Percentiles rank a stretch among this genome's conserved stretches.
These are phyloP conservation scores for Empidonax traillii DNA, from an alignment of 2,113 vertebrate species.

Conservation along the genomic window DNA sequence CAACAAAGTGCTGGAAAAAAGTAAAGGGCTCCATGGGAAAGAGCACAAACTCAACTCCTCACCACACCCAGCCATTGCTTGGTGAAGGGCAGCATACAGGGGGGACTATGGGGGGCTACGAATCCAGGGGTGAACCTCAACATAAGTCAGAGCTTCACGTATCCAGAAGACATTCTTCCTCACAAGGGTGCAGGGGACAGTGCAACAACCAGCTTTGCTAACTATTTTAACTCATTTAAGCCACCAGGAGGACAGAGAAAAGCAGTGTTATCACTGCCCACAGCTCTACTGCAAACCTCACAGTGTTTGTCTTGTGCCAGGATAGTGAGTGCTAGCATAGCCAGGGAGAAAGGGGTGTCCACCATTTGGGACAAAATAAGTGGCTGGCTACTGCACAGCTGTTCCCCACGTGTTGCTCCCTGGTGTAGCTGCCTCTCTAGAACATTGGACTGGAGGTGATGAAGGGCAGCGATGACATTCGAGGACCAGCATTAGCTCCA, in stretches of 20 bases:
- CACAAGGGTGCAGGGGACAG: neutral
- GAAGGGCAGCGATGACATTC: neutral
- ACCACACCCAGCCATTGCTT: neutral
- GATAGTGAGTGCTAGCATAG: accelerated
- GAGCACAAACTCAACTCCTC: neutral
- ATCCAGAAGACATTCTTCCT: neutral
- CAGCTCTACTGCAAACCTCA: neutral
- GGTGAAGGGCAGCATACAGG: neutral
- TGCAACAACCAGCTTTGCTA: neutral
- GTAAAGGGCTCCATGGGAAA: neutral
- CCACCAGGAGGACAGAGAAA: neutral
- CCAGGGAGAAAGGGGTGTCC: neutral
- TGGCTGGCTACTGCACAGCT: neutral
- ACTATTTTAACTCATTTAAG: neutral
- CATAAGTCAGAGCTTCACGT: neutral
- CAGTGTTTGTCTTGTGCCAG: neutral
- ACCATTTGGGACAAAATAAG: neutral
- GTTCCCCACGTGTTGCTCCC: neutral
- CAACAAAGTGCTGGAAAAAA: neutral
- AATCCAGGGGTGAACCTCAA: neutral
- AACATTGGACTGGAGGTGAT: neutral
- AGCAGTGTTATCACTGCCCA: neutral
- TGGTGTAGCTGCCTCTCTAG: neutral
- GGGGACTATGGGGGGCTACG: neutral
- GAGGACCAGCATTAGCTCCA: neutral